A percentile compares a stretch with the other conserved stretches of the same genome.
phyloP scores from a whole-genome alignment of 2,888 invertebrate species.

The Creontiades dilutus region DNA sequence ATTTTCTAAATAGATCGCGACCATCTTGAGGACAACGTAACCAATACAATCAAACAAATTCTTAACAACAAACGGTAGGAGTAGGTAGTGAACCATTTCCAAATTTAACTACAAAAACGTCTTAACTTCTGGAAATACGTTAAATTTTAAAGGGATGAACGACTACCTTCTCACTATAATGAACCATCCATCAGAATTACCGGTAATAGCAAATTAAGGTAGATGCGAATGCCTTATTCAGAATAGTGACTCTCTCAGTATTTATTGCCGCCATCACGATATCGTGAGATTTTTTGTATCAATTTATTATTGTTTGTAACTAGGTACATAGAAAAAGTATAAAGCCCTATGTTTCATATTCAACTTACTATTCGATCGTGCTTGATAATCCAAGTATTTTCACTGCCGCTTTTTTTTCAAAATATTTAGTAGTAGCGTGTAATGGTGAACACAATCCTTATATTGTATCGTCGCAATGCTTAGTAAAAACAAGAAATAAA shows the following conservation, averaged over 20 bases:
- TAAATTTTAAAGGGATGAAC: no score
- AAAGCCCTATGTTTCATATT: not conserved
- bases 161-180: no score
- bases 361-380: not conserved
- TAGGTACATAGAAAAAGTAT: not conserved
- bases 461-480: slow-evolving; percentile 8
- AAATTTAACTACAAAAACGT: no score
- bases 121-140: no score
- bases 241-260: not conserved
- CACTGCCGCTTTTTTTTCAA: not conserved
- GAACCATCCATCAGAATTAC: no score
- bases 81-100: no score
- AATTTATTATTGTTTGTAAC: not conserved
- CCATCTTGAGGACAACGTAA: no score
- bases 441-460: not conserved
- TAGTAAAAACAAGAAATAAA: not conserved
- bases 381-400: slow-evolving; percentile 1
- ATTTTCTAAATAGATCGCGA: no score
- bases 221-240: not conserved
- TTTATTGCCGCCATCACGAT: not conserved
- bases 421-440: slow-evolving; percentile 11
- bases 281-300: not conserved
- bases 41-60: no score
- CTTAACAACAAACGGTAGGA: no score
- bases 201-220: no score